Conservation (phyloP, 2,113 vertebrate genomes). For the Chrysemys picta region DNA sequence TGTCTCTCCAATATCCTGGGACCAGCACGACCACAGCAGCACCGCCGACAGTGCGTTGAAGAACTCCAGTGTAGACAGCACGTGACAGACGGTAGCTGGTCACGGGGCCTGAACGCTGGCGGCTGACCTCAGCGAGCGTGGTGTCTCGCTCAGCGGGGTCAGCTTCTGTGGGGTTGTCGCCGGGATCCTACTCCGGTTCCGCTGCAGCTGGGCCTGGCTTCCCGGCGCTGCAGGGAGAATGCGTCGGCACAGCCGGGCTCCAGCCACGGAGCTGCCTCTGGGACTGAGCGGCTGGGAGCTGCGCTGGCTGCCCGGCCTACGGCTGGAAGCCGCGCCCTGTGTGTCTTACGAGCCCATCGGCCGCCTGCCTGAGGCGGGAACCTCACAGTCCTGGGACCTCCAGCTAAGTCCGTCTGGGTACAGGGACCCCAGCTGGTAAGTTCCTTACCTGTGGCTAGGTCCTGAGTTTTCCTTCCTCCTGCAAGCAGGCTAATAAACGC, state of each 20-base stretch:
- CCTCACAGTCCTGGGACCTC: background rate
- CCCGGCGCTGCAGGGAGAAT: background rate
- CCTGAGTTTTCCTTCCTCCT: no score
- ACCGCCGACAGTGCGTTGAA: no score
- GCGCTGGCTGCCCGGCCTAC: background rate
- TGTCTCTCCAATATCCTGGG: no score
- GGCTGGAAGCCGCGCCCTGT: background rate
- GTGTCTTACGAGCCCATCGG: no score
- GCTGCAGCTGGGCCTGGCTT: rapidly evolving
- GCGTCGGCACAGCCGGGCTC: background rate
- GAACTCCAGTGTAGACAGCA: no score
- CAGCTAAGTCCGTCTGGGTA: background rate
- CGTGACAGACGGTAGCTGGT: background rate
- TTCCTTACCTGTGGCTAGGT: no score
- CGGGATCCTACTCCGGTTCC: background rate
- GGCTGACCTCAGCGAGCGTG: background rate
- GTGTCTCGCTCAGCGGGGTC: background rate
- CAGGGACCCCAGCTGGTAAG: background rate
- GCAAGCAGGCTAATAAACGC: background rate
- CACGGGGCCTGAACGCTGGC: background rate
- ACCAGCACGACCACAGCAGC: no score
- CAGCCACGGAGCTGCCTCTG: background rate
- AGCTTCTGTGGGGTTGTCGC: rapidly evolving
- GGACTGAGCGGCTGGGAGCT: background rate
- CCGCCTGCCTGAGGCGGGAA: background rate